phyloP scores from a whole-genome alignment of 2,797 vertebrate genomes.

The Poliocrania exsul region DNA sequence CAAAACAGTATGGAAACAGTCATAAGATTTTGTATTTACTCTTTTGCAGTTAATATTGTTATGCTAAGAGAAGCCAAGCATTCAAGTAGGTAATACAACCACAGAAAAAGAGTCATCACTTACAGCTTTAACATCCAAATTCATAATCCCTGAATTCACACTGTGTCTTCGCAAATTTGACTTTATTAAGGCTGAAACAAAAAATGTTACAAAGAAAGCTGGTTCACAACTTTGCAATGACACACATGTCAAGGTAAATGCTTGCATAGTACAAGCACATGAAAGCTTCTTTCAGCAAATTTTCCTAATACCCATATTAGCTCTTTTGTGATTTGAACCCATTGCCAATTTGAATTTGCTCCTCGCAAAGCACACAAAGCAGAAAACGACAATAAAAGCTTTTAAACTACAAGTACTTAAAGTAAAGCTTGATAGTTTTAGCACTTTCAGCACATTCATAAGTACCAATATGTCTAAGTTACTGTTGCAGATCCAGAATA shows the following conservation, averaged over 20 bases:
- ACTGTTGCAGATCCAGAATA: not conserved
- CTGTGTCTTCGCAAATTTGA: conserved; percentile 92
- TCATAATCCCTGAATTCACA: conserved; percentile 81
- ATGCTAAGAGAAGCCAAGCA: not conserved
- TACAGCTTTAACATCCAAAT: conserved; percentile 79
- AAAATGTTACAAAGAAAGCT: not conserved
- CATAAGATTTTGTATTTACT: not conserved
- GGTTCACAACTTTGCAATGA: not conserved
- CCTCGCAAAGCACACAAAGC: not conserved
- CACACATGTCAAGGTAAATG: not conserved
- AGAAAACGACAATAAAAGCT: not conserved
- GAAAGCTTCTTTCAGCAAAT: not conserved
- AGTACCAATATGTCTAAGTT: not conserved
- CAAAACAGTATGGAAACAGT: not conserved
- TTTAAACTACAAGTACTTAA: not conserved
- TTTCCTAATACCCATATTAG: accelerated
- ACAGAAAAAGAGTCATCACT: conserved; percentile 63
- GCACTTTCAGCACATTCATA: not conserved
- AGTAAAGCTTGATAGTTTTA: not conserved
- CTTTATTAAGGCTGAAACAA: conserved; percentile 90
- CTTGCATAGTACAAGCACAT: not conserved
- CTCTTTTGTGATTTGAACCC: not conserved
- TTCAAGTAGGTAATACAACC: not conserved
- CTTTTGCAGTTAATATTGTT: not conserved
- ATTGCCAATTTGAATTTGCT: not conserved